Conservation (phyloP, 2,113 vertebrate species). For the Pleuronectes platessa region DNA sequence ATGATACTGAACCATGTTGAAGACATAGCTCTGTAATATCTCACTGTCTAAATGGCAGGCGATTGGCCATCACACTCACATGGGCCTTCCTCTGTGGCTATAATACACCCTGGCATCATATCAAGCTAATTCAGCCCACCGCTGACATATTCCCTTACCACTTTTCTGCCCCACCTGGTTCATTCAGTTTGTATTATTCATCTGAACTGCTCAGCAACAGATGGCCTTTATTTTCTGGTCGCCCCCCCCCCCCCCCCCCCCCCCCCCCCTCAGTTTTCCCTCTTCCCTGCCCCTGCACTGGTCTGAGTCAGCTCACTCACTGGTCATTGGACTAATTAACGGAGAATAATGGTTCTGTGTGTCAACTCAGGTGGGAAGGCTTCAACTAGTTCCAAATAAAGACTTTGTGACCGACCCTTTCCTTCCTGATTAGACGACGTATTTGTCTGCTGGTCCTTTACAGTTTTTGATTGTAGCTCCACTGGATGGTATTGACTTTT, state of each 20-base stretch:
- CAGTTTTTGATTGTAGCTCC: neutral
- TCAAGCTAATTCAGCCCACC: slow-evolving; percentile 37
- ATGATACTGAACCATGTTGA: slow-evolving; percentile 14
- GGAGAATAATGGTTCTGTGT: slow-evolving; percentile 1
- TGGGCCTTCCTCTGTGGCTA: slow-evolving; percentile 19
- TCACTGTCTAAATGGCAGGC: neutral
- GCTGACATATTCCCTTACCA: slow-evolving; percentile 46
- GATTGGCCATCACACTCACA: slow-evolving; percentile 35
- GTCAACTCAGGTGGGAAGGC: slow-evolving; percentile 14
- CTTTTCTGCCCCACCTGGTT: slow-evolving; percentile 46
- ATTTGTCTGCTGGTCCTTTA: neutral
- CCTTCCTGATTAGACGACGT: neutral
- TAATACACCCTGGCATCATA: slow-evolving; percentile 52
- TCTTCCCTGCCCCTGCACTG: neutral
- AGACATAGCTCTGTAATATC: slow-evolving; percentile 5
- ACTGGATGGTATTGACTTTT: too few relatives aligned
- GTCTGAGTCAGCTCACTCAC: slow-evolving; percentile 38
- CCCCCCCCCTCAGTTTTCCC: neutral
- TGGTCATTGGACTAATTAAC: slow-evolving; percentile 18
- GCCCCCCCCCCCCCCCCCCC: neutral
- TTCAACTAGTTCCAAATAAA: slow-evolving; percentile 2
- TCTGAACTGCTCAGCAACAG: slow-evolving; percentile 51
- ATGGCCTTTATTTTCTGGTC: slow-evolving; percentile 40
- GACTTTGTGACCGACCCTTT: neutral
- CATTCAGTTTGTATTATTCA: slow-evolving; percentile 59